phyloP scores from a whole-genome alignment of 1,140 invertebrate genomes.

The Brachionus sp. region DNA sequence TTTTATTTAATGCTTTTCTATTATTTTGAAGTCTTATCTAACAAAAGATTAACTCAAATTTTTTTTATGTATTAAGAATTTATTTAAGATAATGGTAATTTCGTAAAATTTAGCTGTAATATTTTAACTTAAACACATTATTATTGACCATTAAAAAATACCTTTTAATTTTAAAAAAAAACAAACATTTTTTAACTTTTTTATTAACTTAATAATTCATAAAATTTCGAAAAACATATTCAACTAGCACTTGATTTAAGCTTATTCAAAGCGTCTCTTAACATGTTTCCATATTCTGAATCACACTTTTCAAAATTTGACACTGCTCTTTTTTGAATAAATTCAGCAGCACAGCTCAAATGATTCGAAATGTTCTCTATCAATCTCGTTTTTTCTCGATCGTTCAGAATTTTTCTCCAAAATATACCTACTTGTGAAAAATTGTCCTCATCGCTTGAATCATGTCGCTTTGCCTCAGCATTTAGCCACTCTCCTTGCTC shows the following conservation, averaged over 20 bases:
- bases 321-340: conserved; percentile 36
- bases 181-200: too few relatives aligned
- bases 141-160: too few relatives aligned
- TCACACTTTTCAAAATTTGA: conserved; percentile 37
- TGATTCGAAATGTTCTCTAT: conserved; percentile 4
- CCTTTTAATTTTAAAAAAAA: too few relatives aligned
- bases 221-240: too few relatives aligned
- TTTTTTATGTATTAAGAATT: too few relatives aligned
- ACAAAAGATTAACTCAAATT: too few relatives aligned
- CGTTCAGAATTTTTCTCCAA: conserved; percentile 42
- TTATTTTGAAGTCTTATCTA: too few relatives aligned
- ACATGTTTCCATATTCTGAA: conserved; percentile 13
- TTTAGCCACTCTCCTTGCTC: neutral
- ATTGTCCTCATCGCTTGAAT: conserved; percentile 15
- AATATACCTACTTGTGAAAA: conserved; percentile 42
- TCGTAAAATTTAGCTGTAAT: too few relatives aligned
- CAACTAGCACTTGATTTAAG: neutral
- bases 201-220: too few relatives aligned
- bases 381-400: conserved; percentile 12
- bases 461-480: conserved; percentile 14
- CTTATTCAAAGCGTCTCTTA: conserved; percentile 21
- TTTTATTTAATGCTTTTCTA: too few relatives aligned
- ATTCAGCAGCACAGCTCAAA: conserved; percentile 9
- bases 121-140: too few relatives aligned
- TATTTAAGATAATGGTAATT: too few relatives aligned